Conservation (phyloP, 2,888 invertebrate species). For the Himalopsyche anomala region DNA sequence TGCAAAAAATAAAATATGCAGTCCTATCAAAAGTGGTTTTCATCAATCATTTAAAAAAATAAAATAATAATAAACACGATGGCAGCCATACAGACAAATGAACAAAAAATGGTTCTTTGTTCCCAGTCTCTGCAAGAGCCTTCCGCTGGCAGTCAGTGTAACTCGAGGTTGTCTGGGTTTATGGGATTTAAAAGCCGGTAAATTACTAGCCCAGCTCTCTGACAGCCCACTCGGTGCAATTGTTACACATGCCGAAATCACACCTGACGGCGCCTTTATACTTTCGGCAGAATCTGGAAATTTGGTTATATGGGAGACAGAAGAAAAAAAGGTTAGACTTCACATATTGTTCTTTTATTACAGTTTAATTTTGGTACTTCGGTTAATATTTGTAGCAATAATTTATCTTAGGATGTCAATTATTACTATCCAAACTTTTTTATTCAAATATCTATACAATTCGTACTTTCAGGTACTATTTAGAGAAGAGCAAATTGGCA, state of each 20-base stretch:
- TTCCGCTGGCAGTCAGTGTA: conserved; percentile 91
- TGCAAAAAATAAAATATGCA: too few relatives aligned
- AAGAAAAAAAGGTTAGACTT: conserved; percentile 71
- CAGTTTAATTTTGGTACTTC: not conserved
- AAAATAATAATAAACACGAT: too few relatives aligned
- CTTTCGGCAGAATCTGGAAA: conserved; percentile 95
- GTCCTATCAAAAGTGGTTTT: too few relatives aligned
- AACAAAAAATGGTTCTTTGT: conserved; percentile 51
- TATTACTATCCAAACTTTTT: not conserved
- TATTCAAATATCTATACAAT: not conserved
- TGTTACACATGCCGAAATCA: conserved; percentile 94
- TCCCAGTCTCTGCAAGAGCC: conserved; percentile 84
- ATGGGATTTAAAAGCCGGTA: conserved; percentile 93
- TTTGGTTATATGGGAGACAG: conserved; percentile 89
- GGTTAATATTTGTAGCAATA: too few relatives aligned
- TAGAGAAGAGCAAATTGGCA: conserved; percentile 89
- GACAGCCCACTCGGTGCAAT: conserved; percentile 96
- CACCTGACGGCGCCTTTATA: conserved; percentile 89
- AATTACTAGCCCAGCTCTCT: conserved; percentile 89
- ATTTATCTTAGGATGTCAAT: too few relatives aligned
- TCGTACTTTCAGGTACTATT: conserved; percentile 80
- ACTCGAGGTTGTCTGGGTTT: conserved; percentile 96
- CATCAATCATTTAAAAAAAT: too few relatives aligned
- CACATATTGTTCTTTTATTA: not conserved
- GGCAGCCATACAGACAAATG: too few relatives aligned